Base-by-base conservation (phyloP, 2,113 vertebrate genomes). In the Amia ocellicauda region DNA sequence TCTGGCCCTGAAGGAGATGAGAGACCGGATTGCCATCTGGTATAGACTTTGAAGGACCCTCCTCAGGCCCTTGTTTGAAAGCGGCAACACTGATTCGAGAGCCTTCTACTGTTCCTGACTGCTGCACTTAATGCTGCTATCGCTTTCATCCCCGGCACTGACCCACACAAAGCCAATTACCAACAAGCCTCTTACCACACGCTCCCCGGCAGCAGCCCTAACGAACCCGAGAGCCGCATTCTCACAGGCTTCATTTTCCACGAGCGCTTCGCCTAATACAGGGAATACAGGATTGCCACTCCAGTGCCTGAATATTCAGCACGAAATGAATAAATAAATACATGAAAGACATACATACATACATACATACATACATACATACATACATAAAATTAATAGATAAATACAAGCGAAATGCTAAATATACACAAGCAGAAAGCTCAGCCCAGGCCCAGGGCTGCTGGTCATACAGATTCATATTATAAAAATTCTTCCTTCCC, bases 131-230 rank as follows among this genome's bases (percentile, higher is more conserved):
- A 26, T 54, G 23, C 23, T 23, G 16, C 20, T 54, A 13, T 16
- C 7, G 13, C 17, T 54, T 5, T 24, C 52, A 24, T 24, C 51
- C 22, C 22, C 11, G 2, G 23, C 1, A 13, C 10, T 24, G 11
- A 28, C 24, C 7, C 52, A 28, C 52, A 54, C 52, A 23, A 16
- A 27, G 20, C 52, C 24, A 54, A 54, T 54, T 54, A 54, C 23
- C 8, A 3, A 23, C 16, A 26, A 2, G 3, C 52, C 52, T 54
- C 52, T 27, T 26, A 23, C 52, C 2, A 13, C 52, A 16, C 52
- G n/a, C n/a, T n/a, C n/a, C n/a, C n/a, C n/a, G n/a, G n/a, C n/a
- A n/a, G n/a, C n/a, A n/a, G n/a, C n/a, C n/a, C n/a, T n/a, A n/a
- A 13, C 23, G 23, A 54, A 16, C 16, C 11, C 5, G 31, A 36